Evolutionary conservation across 2,888 invertebrate genomes (phyloP).

Genomic region (Tribolium freemani): DNA sequence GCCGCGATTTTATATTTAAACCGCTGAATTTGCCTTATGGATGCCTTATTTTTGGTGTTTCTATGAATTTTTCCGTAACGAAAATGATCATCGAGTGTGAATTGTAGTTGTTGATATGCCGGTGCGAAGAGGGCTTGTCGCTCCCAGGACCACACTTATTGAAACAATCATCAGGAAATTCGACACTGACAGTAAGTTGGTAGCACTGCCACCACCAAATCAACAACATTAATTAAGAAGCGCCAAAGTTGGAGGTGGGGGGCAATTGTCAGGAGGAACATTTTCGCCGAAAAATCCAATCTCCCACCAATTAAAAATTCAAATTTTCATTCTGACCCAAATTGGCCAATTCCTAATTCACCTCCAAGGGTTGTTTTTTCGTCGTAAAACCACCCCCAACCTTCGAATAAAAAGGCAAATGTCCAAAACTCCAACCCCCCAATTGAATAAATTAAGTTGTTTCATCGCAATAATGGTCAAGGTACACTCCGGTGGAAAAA

Average conservation of each 20-base stretch:
- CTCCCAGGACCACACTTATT: constrained; percentile 85
- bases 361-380: constrained; percentile 26
- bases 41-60: constrained; percentile 37
- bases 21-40: constrained; percentile 42
- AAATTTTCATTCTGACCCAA: constrained; percentile 35
- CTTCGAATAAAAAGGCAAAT: not conserved
- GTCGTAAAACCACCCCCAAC: not conserved
- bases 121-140: constrained; percentile 83
- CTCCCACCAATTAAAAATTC: constrained; percentile 47
- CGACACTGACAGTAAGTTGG: constrained; percentile 83
- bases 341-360: constrained; percentile 51
- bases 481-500: too few species aligned
- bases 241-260: not conserved
- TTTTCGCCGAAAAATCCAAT: constrained; percentile 20
- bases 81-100: not conserved
- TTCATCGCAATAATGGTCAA: too few species aligned
- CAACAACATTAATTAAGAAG: not conserved
- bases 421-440: not conserved
- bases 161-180: constrained; percentile 88
- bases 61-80: not conserved
- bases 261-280: not conserved
- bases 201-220: constrained; percentile 8
- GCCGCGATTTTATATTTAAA: not conserved
- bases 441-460: too few species aligned
- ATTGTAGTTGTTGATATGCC: constrained; percentile 72